Evolutionary conservation across 2,113 vertebrate genomes (phyloP), one percentile per base, ranked within the genome.

Genomic region (Neopipo cinnamomea): DNA sequence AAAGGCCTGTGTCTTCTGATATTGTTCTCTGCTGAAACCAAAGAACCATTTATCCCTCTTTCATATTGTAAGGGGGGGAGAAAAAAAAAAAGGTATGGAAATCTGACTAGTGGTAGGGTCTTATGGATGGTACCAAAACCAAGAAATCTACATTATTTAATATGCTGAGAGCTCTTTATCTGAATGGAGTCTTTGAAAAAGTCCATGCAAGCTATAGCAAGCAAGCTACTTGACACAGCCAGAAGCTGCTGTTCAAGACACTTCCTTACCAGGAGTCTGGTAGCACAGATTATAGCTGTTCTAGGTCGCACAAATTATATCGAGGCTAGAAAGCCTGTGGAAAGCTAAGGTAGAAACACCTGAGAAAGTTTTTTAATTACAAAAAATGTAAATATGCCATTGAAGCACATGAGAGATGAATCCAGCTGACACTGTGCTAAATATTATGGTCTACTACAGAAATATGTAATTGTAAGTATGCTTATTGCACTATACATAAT

Each of bases 401-500:
- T 79, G 47, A 83, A 92, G 31, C 21, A 50, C 39, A 6, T n/a
- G 21, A 80, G 50, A 27, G 31, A 72, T 11, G 4, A 78, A 96
- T 75, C 49, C 71, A 71, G 44, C 58, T 42, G n/a, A 92, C 47
- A 91, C 30, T 70, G 30, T 84, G 33, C 53, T 97, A 87, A 96
- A 72, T 91, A 81, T 81, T 77, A 49, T 27, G 42, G 76, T 56
- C 65, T 81, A 41, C 61, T 88, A 59, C 46, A 88, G 55, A 95
- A 95, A 92, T 55, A 67, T 22, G 8, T 33, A 80, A 91, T 81
- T 80, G 58, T 35, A 85, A 84, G 10, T 44, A 75, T 27, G 39
- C 18, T 77, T 94, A 85, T 89, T 95, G 83, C 44, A 56, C 47
- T 76, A 62, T 17, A 39, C 46, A 62, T 89, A 96, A 94, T 93